Percentiles rank a stretch among this genome's conserved stretches.
Evolutionary conservation across 1,140 invertebrate species (phyloP).

Genomic region (Holcopasites calliopsidis): DNA sequence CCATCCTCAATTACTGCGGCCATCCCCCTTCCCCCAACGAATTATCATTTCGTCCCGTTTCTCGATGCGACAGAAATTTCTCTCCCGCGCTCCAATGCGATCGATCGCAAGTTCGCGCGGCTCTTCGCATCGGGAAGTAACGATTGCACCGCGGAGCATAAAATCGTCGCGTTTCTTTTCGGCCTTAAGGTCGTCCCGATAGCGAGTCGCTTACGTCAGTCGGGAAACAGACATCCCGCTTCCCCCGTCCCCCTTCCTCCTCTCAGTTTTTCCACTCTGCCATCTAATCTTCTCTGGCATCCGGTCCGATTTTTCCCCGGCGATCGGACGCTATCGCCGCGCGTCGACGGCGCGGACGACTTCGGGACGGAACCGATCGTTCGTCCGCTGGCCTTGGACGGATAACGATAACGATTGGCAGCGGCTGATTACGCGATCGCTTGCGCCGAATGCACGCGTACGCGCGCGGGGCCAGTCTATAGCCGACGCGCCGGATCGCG

Average conservation of each 20-base stretch:
- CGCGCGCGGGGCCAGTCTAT: too few species aligned
- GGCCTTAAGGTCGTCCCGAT: constrained; percentile 49
- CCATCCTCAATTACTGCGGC: too few species aligned
- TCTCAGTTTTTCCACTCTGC: neutral
- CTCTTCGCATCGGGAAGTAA: too few species aligned
- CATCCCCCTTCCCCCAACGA: too few species aligned
- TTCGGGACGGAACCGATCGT: constrained; percentile 39
- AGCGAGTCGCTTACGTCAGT: constrained; percentile 47
- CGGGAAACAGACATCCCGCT: constrained; percentile 11
- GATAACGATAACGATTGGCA: constrained; percentile 61
- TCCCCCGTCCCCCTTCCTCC: neutral
- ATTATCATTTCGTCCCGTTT: too few species aligned
- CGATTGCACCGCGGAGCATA: too few species aligned
- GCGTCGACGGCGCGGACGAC: neutral
- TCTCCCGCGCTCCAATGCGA: too few species aligned
- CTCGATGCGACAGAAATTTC: too few species aligned
- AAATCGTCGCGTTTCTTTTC: too few species aligned
- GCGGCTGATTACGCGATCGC: constrained; percentile 31
- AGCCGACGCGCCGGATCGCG: constrained; percentile 26
- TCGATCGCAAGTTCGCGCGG: too few species aligned
- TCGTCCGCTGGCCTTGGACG: constrained; percentile 48
- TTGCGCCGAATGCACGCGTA: neutral
- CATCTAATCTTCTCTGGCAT: constrained; percentile 22
- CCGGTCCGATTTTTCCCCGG: neutral
- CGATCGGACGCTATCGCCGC: neutral